These are phyloP conservation scores for Danionella cerebrum DNA, from an alignment of 2,113 vertebrate genomes.

Conservation along the genomic window DNA sequence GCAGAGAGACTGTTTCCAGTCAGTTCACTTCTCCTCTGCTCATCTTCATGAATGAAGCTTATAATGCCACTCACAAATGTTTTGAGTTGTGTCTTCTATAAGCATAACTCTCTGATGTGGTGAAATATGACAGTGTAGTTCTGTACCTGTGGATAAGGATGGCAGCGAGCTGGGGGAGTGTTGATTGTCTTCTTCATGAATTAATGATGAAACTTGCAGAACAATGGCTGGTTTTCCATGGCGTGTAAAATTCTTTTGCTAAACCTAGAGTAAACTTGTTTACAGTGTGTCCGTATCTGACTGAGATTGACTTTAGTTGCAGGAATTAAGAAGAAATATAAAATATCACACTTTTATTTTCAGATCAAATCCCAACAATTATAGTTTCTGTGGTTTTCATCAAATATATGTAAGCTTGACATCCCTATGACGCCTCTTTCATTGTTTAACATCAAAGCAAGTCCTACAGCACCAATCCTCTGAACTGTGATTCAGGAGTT, in stretches of 20 bases:
- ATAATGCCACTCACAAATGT: not conserved
- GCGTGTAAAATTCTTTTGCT: not conserved
- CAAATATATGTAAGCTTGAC: not conserved
- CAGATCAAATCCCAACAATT: not conserved
- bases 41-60: too few species aligned
- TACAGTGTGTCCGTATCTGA: too few species aligned
- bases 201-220: not conserved
- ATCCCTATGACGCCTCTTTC: not conserved
- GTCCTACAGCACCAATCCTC: not conserved
- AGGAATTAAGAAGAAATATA: too few species aligned
- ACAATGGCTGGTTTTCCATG: not conserved
- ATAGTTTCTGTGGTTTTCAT: not conserved
- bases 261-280: too few species aligned
- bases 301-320: too few species aligned
- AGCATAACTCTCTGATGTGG: not conserved
- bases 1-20: constrained; percentile 88
- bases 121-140: not conserved
- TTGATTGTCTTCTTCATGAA: constrained; percentile 7
- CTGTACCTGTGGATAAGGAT: not conserved
- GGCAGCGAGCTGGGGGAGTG: not conserved
- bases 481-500: not conserved
- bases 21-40: constrained; percentile 67
- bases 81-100: not conserved
- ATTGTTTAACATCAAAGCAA: not conserved
- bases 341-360: too few species aligned